A percentile compares a stretch with the other conserved stretches of the same genome.
phyloP scores from a whole-genome alignment of 2,797 vertebrate genomes.

The Novumbra hubbsi region DNA sequence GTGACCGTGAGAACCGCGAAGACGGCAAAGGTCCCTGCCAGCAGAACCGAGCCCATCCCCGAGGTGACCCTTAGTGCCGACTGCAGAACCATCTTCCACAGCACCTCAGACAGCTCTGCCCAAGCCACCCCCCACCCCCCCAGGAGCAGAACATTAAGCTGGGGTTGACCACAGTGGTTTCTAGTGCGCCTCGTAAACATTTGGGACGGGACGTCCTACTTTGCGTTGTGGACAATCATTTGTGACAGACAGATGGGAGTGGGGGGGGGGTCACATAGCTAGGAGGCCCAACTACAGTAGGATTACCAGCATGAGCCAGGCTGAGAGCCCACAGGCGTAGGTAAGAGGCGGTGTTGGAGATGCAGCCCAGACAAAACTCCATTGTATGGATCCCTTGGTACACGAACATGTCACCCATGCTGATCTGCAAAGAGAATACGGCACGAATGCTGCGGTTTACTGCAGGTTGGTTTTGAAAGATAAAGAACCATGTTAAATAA shows the following conservation, averaged over 20 bases:
- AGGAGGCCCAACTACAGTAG: not conserved
- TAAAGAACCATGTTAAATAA: no score
- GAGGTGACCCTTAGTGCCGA: slow-evolving; percentile 32
- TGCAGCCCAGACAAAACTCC: slow-evolving; percentile 94
- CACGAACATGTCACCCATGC: slow-evolving; percentile 46
- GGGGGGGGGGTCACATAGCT: not conserved
- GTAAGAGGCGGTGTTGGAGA: slow-evolving; percentile 75
- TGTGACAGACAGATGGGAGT: not conserved
- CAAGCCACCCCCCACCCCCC: not conserved
- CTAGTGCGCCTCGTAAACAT: no score
- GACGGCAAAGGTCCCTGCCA: slow-evolving; percentile 27
- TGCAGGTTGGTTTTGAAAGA: no score
- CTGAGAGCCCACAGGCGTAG: slow-evolving; percentile 69
- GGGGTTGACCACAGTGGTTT: no score
- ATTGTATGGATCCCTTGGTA: slow-evolving; percentile 97
- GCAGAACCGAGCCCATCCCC: slow-evolving; percentile 19
- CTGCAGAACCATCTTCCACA: slow-evolving; percentile 56
- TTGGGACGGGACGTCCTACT: no score
- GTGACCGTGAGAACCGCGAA: slow-evolving; percentile 46
- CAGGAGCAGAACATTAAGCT: not conserved
- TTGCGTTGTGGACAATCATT: no score
- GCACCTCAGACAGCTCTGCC: slow-evolving; percentile 56
- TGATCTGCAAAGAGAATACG: slow-evolving; percentile 31
- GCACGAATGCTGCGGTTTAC: no score
- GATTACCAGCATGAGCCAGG: slow-evolving; percentile 58